Evolutionary conservation across 2,888 invertebrate genomes (phyloP).

Genomic region (Lasioglossum vierecki): DNA sequence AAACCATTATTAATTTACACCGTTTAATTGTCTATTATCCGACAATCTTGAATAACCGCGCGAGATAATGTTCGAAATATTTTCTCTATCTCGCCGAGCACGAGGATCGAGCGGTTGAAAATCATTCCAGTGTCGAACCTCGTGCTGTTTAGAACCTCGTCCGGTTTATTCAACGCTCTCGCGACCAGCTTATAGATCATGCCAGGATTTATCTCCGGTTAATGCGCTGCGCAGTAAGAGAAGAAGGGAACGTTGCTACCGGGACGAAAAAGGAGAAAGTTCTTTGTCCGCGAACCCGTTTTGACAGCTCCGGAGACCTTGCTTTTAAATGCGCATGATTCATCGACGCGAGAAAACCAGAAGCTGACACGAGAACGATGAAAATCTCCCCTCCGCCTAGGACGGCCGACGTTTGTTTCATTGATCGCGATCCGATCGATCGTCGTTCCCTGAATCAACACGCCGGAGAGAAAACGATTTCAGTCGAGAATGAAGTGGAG

Average conservation of each 20-base stretch:
- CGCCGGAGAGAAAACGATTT: background rate
- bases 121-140: background rate
- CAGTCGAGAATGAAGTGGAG: background rate
- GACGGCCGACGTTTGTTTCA: background rate
- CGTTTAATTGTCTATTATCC: background rate
- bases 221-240: slow-evolving; percentile 18
- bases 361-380: background rate
- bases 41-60: background rate
- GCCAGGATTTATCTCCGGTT: background rate
- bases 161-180: no score
- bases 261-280: slow-evolving; percentile 8
- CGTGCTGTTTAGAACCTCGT: background rate
- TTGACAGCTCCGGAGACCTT: slow-evolving; percentile 30
- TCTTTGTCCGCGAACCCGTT: slow-evolving; percentile 40
- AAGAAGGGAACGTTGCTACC: background rate
- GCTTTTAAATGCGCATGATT: slow-evolving; percentile 34
- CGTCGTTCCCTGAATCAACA: background rate
- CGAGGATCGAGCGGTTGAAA: background rate
- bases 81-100: background rate
- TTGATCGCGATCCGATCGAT: background rate
- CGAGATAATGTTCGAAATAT: slow-evolving; percentile 9
- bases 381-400: background rate
- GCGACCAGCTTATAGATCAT: background rate
- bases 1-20: background rate
- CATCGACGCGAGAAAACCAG: slow-evolving; percentile 12